These are phyloP conservation scores for Enteromius radiatus DNA, from an alignment of 2,797 vertebrate species.

Conservation along the genomic window DNA sequence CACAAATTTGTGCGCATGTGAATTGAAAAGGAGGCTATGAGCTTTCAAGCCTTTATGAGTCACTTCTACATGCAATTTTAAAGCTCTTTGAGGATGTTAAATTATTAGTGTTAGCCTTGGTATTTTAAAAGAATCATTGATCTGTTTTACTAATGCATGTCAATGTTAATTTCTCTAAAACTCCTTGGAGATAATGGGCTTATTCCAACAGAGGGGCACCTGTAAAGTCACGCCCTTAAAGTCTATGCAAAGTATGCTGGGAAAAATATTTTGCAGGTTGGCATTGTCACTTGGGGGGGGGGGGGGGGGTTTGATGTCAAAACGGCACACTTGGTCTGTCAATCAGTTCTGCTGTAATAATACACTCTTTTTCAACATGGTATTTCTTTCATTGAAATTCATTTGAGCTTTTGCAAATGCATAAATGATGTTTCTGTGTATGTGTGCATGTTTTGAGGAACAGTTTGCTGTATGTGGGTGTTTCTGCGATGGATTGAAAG, in stretches of 20 bases:
- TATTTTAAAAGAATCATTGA: neutral
- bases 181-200: neutral
- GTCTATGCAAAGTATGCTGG: constrained; percentile 63
- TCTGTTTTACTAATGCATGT: constrained; percentile 2
- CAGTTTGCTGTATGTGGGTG: constrained; percentile 53
- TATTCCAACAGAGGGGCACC: constrained; percentile 51
- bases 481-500: constrained; percentile 60
- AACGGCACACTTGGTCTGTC: constrained; percentile 25
- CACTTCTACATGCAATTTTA: neutral
- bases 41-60: neutral
- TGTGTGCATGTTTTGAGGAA: constrained; percentile 36
- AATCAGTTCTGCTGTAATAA: constrained; percentile 55
- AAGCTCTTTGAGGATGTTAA: neutral
- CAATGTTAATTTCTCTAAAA: neutral
- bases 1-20: constrained; percentile 1
- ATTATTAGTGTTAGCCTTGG: neutral
- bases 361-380: constrained; percentile 46
- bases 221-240: constrained; percentile 57
- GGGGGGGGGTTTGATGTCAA: constrained; percentile 47
- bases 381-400: neutral
- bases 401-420: neutral
- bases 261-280: constrained; percentile 66
- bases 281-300: constrained; percentile 63
- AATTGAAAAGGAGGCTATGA: neutral
- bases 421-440: constrained; percentile 36